phyloP scores from a whole-genome alignment of 35 echinoderm and acorn worm genomes.

The Heliocidaris tuberculata region DNA sequence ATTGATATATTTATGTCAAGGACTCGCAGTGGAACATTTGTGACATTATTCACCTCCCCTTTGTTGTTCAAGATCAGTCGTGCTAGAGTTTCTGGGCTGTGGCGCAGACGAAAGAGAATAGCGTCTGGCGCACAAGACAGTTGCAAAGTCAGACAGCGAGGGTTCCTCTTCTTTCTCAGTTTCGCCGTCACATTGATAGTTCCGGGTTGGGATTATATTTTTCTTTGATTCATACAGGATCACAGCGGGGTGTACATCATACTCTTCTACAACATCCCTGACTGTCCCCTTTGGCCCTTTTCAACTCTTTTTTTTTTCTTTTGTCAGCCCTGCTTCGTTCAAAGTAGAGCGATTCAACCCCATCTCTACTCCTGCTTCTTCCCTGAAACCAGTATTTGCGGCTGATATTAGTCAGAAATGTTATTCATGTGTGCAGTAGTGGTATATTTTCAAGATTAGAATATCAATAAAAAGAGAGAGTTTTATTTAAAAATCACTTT shows the following conservation, averaged over 20 bases:
- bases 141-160: background rate
- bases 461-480: too few relatives aligned
- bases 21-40: background rate
- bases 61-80: background rate
- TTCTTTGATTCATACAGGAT: background rate
- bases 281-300: background rate
- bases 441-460: background rate
- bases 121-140: background rate
- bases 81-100: background rate
- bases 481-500: too few relatives aligned
- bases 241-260: background rate
- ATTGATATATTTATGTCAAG: background rate
- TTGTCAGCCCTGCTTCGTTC: background rate
- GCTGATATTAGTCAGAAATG: background rate
- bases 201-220: background rate
- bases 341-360: background rate
- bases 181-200: background rate
- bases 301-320: background rate
- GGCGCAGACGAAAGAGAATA: background rate
- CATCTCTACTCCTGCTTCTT: background rate
- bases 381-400: background rate
- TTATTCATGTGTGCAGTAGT: background rate
- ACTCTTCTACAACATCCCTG: background rate
- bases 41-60: background rate
- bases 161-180: background rate